Conservation (phyloP, 2,888 invertebrate genomes). For the Drosophila conformis region DNA sequence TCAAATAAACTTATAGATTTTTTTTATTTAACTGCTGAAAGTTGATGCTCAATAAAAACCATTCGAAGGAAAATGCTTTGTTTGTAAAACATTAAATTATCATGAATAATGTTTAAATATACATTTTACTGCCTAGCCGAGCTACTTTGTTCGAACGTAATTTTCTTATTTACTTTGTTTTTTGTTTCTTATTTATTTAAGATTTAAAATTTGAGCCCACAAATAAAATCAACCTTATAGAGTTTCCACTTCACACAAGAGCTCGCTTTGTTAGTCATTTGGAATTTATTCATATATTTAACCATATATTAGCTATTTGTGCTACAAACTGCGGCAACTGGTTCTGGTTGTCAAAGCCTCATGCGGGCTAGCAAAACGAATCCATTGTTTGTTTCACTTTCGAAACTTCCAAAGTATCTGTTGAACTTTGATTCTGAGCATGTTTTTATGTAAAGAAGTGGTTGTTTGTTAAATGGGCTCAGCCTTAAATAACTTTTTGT, state of each 20-base stretch:
- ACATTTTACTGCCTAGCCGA: background rate
- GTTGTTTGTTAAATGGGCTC: conserved; percentile 2
- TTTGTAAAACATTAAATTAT: background rate
- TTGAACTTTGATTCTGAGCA: conserved; percentile 22
- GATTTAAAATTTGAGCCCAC: background rate
- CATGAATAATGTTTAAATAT: background rate
- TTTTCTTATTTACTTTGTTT: background rate
- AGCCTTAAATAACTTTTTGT: conserved; percentile 7
- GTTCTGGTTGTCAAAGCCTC: conserved; percentile 37
- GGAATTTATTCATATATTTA: conserved; percentile 5
- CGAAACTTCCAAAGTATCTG: conserved; percentile 20
- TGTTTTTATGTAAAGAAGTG: conserved; percentile 10
- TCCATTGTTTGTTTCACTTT: conserved; percentile 40
- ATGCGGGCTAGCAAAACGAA: conserved; percentile 33
- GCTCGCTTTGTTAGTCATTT: conserved; percentile 23
- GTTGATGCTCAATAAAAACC: background rate
- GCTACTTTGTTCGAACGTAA: background rate
- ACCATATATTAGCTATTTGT: background rate
- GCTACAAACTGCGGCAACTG: conserved; percentile 28
- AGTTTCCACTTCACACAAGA: conserved; percentile 27
- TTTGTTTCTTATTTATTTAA: background rate
- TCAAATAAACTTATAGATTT: background rate
- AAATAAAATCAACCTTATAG: conserved; percentile 3
- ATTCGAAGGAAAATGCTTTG: background rate
- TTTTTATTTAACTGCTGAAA: background rate